A percentile compares a stretch with the other conserved stretches of the same genome.
phyloP scores from a whole-genome alignment of 2,797 vertebrate species.

The Darevskia mixta region DNA sequence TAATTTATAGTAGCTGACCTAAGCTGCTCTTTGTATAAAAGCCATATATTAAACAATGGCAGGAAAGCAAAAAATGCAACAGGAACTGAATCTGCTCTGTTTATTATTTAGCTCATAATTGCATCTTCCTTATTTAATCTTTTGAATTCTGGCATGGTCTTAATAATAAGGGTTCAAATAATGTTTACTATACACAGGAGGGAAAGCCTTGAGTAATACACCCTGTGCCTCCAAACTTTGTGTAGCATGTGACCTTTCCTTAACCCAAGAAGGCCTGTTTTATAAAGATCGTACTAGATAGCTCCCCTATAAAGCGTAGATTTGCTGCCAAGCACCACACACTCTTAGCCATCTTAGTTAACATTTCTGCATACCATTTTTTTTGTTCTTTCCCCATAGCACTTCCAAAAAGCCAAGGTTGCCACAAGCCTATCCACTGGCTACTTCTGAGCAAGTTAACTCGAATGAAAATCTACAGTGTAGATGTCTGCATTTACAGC shows the following conservation, averaged over 20 bases:
- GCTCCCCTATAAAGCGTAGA: constrained; percentile 58
- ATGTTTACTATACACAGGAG: constrained; percentile 86
- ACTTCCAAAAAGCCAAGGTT: constrained; percentile 50
- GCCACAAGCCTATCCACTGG: constrained; percentile 63
- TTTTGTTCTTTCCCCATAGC: constrained; percentile 57
- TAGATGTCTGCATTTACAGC: background rate
- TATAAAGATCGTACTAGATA: constrained; percentile 64
- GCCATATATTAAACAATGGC: constrained; percentile 84
- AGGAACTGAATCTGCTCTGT: constrained; percentile 89
- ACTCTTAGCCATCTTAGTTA: constrained; percentile 61
- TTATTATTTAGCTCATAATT: constrained; percentile 89
- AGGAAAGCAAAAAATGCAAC: constrained; percentile 84
- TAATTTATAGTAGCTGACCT: constrained; percentile 95
- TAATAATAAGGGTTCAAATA: constrained; percentile 83
- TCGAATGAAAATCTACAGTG: constrained; percentile 45
- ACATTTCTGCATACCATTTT: constrained; percentile 59
- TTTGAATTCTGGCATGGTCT: constrained; percentile 86
- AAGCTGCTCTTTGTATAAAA: constrained; percentile 90
- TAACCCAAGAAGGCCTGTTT: constrained; percentile 77
- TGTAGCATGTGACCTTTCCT: constrained; percentile 81
- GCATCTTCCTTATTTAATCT: constrained; percentile 86
- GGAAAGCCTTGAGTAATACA: constrained; percentile 85
- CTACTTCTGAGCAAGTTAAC: constrained; percentile 38
- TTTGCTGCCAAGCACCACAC: constrained; percentile 58
- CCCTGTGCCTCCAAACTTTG: constrained; percentile 79